Percentiles rank a stretch among this genome's conserved stretches.
phyloP scores from a whole-genome alignment of 2,797 vertebrate genomes.

The Chaunax sp. region DNA sequence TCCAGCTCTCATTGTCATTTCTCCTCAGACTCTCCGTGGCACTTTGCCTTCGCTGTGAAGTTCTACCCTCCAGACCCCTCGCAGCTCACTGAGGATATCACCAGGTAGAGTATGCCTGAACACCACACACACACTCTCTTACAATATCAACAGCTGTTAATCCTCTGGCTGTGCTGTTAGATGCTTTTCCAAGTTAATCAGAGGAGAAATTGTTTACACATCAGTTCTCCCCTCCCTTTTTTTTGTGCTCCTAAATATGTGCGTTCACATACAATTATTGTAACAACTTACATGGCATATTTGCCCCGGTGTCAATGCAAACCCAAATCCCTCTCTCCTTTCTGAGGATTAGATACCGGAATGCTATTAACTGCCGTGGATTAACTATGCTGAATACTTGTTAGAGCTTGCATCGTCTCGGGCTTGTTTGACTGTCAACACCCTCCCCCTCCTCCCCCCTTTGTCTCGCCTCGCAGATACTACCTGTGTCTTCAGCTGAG shows the following conservation, averaged over 20 bases:
- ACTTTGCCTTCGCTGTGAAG: constrained; percentile 96
- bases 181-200: constrained; percentile 35
- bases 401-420: constrained; percentile 58
- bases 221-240: not conserved
- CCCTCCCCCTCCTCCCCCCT: constrained; percentile 31
- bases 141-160: not conserved
- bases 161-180: constrained; percentile 37
- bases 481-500: constrained; percentile 98
- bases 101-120: constrained; percentile 83
- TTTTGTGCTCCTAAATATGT: constrained; percentile 25
- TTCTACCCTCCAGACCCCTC: constrained; percentile 98
- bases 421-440: constrained; percentile 59
- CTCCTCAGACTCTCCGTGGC: constrained; percentile 89
- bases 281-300: constrained; percentile 50
- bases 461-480: constrained; percentile 86
- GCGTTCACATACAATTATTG: constrained; percentile 46
- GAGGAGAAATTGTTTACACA: constrained; percentile 15
- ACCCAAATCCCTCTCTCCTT: constrained; percentile 47
- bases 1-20: constrained; percentile 33
- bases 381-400: constrained; percentile 65
- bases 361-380: constrained; percentile 66
- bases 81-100: constrained; percentile 97
- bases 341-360: constrained; percentile 65
- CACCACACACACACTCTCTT: constrained; percentile 1
- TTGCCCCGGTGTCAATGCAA: constrained; percentile 54